Evolutionary conservation across 2,797 vertebrate species (phyloP).

Genomic region (Chrosomus eos): DNA sequence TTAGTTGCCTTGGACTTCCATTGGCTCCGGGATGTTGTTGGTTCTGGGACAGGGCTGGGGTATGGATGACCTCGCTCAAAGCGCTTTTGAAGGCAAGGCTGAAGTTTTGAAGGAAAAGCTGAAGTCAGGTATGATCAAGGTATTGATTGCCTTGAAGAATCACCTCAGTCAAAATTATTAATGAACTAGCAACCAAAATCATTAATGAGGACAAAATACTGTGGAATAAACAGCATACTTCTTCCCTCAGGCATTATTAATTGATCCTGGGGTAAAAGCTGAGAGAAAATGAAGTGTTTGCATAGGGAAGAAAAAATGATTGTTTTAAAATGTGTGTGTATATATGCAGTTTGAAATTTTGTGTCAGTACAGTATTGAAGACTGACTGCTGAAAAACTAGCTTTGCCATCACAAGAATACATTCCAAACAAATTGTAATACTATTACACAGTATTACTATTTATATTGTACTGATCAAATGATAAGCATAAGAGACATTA

Average conservation of each 20-base stretch:
- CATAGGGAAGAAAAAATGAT: neutral
- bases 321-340: neutral
- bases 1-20: neutral
- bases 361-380: neutral
- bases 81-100: slow-evolving; percentile 41
- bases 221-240: slow-evolving; percentile 34
- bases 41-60: slow-evolving; percentile 13
- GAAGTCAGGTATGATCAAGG: slow-evolving; percentile 62
- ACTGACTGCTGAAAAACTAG: neutral
- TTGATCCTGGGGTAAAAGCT: slow-evolving; percentile 35
- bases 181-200: slow-evolving; percentile 59
- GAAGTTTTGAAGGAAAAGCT: slow-evolving; percentile 59
- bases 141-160: slow-evolving; percentile 70
- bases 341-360: neutral
- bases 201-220: slow-evolving; percentile 52
- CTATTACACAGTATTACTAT: neutral
- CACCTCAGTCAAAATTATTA: slow-evolving; percentile 69
- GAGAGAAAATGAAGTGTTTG: slow-evolving; percentile 38
- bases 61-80: slow-evolving; percentile 47
- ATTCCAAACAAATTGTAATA: neutral
- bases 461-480: neutral
- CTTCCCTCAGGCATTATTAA: slow-evolving; percentile 47
- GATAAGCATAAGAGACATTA: neutral
- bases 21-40: slow-evolving; percentile 26
- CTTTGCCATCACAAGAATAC: neutral